Evolutionary conservation across 2,888 invertebrate genomes (phyloP).

Genomic region (Drosophila peninsularis): DNA sequence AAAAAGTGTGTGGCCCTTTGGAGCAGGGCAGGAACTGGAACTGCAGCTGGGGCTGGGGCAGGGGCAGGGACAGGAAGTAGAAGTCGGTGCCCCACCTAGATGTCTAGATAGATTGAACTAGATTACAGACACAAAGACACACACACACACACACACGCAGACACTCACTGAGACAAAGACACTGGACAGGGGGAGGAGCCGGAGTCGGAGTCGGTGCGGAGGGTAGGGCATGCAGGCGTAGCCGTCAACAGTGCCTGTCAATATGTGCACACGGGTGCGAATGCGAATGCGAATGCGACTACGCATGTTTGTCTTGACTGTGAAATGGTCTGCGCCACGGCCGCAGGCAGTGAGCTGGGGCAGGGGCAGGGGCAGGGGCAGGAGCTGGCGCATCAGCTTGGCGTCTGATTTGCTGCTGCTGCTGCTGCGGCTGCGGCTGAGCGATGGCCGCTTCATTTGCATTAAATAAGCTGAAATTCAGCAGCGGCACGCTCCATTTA

Average conservation of each 20-base stretch:
- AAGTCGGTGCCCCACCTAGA: conserved; percentile 60
- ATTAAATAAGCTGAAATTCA: conserved; percentile 84
- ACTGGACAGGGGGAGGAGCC: neutral
- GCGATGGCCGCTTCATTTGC: conserved; percentile 81
- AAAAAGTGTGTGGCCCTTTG: conserved; percentile 31
- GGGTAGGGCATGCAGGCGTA: conserved; percentile 8
- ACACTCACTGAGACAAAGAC: conserved; percentile 1
- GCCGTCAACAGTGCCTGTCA: conserved; percentile 47
- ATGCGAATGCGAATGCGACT: conserved; percentile 21
- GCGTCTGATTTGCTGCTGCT: conserved; percentile 11
- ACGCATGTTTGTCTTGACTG: conserved; percentile 56
- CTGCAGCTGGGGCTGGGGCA: neutral
- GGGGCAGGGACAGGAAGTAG: neutral
- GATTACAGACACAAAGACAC: conserved; percentile 42
- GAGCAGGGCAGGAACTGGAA: conserved; percentile 15
- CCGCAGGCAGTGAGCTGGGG: neutral
- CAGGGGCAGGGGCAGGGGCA: neutral
- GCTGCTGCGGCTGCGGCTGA: conserved; percentile 18
- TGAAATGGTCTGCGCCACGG: conserved; percentile 44
- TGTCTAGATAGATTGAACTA: conserved; percentile 72
- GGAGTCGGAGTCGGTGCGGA: neutral
- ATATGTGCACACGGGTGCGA: conserved; percentile 41
- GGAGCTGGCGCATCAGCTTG: neutral
- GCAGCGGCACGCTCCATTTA: conserved; percentile 79
- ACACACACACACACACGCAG: conserved; percentile 3